Conservation (phyloP, 2,888 invertebrate genomes). For the Meiosimyza decipiens region DNA sequence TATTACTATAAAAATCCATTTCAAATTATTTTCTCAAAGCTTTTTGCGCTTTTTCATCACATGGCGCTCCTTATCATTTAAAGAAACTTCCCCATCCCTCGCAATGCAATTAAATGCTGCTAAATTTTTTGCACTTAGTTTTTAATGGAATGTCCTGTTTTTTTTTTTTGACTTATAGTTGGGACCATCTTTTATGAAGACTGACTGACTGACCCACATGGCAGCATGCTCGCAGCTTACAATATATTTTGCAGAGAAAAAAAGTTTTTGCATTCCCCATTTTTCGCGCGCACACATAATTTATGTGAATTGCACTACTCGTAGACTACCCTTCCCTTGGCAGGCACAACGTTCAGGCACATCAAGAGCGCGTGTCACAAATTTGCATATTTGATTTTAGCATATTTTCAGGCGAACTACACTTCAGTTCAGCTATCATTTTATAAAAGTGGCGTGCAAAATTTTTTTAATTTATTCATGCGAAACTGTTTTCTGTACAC, state of each 20-base stretch:
- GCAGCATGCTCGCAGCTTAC: constrained; percentile 3
- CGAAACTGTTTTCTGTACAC: not conserved
- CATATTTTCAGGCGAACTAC: constrained; percentile 44
- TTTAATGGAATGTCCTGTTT: not conserved
- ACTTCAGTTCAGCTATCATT: not conserved
- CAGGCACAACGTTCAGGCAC: not conserved
- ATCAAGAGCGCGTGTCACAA: constrained; percentile 33
- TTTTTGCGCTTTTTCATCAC: too few relatives aligned
- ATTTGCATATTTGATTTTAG: constrained; percentile 53
- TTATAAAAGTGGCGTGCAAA: constrained; percentile 38
- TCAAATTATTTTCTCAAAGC: too few relatives aligned
- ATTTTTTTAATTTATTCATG: constrained; percentile 35
- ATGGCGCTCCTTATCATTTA: too few relatives aligned
- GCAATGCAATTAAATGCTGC: not conserved
- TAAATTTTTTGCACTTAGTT: not conserved
- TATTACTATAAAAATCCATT: too few relatives aligned
- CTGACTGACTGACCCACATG: constrained; percentile 20
- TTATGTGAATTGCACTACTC: constrained; percentile 14
- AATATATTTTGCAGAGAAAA: constrained; percentile 21
- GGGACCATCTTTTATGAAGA: not conserved
- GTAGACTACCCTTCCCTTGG: not conserved
- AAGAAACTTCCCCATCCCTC: too few relatives aligned
- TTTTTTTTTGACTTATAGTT: not conserved
- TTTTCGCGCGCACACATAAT: constrained; percentile 13
- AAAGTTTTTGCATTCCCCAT: constrained; percentile 4